Base-by-base conservation (phyloP, 2,797 vertebrate species). In the Triplophysa bombifrons region DNA sequence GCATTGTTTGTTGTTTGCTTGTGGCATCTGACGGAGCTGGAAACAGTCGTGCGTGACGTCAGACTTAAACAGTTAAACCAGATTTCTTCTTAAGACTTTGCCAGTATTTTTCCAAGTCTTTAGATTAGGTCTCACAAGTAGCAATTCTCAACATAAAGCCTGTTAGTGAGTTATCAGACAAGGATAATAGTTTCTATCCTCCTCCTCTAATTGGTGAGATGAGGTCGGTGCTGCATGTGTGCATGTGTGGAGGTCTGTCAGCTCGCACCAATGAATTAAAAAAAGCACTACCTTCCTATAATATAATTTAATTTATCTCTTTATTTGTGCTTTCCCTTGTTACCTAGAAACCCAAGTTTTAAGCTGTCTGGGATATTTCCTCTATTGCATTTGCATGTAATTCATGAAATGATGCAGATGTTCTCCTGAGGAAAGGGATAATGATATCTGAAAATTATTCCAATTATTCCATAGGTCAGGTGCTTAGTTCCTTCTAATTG, bases 161-260 rank as follows among this genome's bases (percentile, higher is more conserved):
- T 74, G 72, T 80, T 81, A 83, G 81, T 88, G 83, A 68, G 73
- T 84, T 83, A 78, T 83, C 25, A 83, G 55, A 70, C 66, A 44
- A 68, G 71, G 66, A 38, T 75, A 64, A 51, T 76, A n/a, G 41
- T 66, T 53, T 76, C 79, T 72, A 67, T 80, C 70, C 80, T 81
- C 80, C 70, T 68, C 74, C 46, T 90, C 84, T 92, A 92, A 91
- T 92, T 92, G 88, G 88, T 83, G 79, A 90, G 86, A 87, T 86
- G 85, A 76, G 70, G 82, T 72, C 87, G 82, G 87, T 86, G 85
- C 85, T 87, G 89, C 90, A 89, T 86, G 73, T 85, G 83, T 80
- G 85, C 22, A 22, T 22, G 22, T 22, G 22, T 22, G 86, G 61
- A 84, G 41, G 84, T 88, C 85, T 91, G 87, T 90, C 88, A 89